Base-by-base conservation (phyloP, 2,113 vertebrate species). In the Fregata magnificens region DNA sequence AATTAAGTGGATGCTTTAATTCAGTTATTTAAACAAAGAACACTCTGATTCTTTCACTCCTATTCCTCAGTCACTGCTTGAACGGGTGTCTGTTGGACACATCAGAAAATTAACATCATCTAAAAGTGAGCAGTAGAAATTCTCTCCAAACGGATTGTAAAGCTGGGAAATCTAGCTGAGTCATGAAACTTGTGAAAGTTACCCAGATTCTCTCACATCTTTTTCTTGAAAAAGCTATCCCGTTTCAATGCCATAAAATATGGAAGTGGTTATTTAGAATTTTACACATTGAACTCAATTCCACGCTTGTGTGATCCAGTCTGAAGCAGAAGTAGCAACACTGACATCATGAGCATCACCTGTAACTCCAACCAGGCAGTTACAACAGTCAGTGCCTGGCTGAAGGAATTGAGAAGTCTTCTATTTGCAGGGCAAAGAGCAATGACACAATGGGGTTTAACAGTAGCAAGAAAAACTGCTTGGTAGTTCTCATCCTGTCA, bases 21-120 rank as follows among this genome's bases (percentile, higher is more conserved):
- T 73, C 19, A 86, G 85, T 93, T 94, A 85, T 67, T 91, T 71
- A 11, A 71, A 71, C 59, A 78, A 74, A 66, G 49, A 81, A 62
- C 34, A 52, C 5, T 15, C 42, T 17, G 38, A 67, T 49, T 87
- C 61, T 87, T 82, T 87, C 55, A 38, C 38, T 78, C 38, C 63
- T 55, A 9, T 53, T 90, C 56, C 61, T 77, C 42, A 91, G 88
- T 16, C 47, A 42, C 55, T 84, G 55, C 52, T 66, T 94, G 21
- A 87, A 59, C 1, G 9, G 3, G 6, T 58, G 38, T 45, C 65
- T 90, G 45, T 21, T 67, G 55, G 69, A 85, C 38, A 55, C 25
- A 55, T n/a, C 10, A 81, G 22, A 84, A 94, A 86, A 91, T 14
- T 0, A 90, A 12, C 56, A 84, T 44, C 6, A 59, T 22, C 50